Conservation (phyloP, 2,888 invertebrate genomes). For the Pogonocherus hispidulus region DNA sequence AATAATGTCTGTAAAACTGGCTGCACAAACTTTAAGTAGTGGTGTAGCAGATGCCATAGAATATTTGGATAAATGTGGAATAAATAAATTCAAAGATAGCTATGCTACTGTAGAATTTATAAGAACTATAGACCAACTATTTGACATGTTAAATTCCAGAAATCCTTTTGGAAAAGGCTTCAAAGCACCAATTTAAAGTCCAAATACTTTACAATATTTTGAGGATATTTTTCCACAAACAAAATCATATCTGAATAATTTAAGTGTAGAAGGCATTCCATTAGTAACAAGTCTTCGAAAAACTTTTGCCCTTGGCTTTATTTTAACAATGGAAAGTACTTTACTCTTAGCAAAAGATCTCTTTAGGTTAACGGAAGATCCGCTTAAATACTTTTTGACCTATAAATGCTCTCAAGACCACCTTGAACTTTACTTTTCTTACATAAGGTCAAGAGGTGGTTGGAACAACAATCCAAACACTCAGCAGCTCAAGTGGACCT, state of each 20-base stretch:
- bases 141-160: constrained; percentile 49
- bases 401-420: constrained; percentile 25
- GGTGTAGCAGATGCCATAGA: constrained; percentile 34
- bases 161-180: constrained; percentile 48
- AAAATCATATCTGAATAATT: constrained; percentile 32
- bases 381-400: constrained; percentile 7
- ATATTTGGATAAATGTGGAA: constrained; percentile 22
- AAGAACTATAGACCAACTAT: constrained; percentile 43
- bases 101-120: constrained; percentile 48
- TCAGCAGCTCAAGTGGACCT: constrained; percentile 41
- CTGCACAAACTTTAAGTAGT: constrained; percentile 38
- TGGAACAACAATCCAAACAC: constrained; percentile 49
- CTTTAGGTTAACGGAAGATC: constrained; percentile 26
- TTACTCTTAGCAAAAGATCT: constrained; percentile 36
- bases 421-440: constrained; percentile 25
- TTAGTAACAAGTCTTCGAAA: constrained; percentile 38
- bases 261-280: constrained; percentile 41
- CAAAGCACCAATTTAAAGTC: constrained; percentile 46
- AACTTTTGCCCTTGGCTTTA: constrained; percentile 50
- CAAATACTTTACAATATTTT: constrained; percentile 36
- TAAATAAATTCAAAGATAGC: constrained; percentile 38
- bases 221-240: constrained; percentile 34
- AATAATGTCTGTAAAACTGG: constrained; percentile 49
- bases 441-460: constrained; percentile 23
- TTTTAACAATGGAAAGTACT: constrained; percentile 40